Evolutionary conservation across 1,140 invertebrate species (phyloP).

Genomic region (Nylanderia fulva): DNA sequence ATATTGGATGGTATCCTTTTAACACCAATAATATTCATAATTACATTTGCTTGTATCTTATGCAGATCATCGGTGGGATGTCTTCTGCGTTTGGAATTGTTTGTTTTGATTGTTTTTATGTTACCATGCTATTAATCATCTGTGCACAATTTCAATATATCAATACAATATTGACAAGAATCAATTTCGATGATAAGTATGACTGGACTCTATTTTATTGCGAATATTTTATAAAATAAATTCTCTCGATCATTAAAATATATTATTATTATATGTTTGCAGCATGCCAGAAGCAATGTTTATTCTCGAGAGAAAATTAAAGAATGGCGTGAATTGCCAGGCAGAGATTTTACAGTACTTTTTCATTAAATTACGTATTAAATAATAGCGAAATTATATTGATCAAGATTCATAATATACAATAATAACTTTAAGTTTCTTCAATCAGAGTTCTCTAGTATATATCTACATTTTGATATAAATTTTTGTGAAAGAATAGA

Average conservation of each 20-base stretch:
- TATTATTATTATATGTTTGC: slow-evolving; percentile 23
- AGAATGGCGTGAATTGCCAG: slow-evolving; percentile 38
- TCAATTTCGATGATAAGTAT: not conserved
- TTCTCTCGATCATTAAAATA: not conserved
- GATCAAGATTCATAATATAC: no score
- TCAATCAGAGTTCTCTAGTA: not conserved
- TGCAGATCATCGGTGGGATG: slow-evolving; percentile 66
- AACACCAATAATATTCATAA: slow-evolving; percentile 45
- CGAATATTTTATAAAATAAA: not conserved
- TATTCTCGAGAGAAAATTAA: slow-evolving; percentile 29
- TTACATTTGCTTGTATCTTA: slow-evolving; percentile 59
- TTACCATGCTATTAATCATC: slow-evolving; percentile 66
- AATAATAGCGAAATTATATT: not conserved
- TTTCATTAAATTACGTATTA: not conserved
- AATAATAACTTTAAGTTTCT: not conserved
- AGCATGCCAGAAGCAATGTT: not conserved
- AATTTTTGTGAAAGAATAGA: not conserved
- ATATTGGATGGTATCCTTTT: slow-evolving; percentile 66
- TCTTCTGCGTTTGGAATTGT: slow-evolving; percentile 60
- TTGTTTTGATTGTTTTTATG: slow-evolving; percentile 69
- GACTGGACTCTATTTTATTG: not conserved
- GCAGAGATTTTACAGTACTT: slow-evolving; percentile 36
- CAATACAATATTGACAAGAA: slow-evolving; percentile 53
- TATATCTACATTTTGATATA: not conserved
- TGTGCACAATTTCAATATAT: slow-evolving; percentile 68